A percentile compares a stretch with the other conserved stretches of the same genome.
These are phyloP conservation scores for Pyrocoelia pectoralis DNA, from an alignment of 2,888 invertebrate species.

Conservation along the genomic window DNA sequence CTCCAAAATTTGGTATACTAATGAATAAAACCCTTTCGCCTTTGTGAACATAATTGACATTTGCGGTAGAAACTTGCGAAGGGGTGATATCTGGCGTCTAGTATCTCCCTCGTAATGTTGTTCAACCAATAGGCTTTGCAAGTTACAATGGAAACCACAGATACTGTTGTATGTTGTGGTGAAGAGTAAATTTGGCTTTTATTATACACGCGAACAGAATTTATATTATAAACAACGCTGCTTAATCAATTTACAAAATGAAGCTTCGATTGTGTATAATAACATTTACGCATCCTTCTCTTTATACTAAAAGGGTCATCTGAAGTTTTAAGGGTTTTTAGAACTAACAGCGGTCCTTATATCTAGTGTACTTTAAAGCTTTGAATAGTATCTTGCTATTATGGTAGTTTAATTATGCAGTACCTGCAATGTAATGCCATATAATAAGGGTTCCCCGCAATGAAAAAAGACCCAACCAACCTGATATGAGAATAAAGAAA, in stretches of 20 bases:
- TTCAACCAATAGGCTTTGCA: slow-evolving; percentile 55
- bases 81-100: slow-evolving; percentile 34
- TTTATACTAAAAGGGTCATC: too few species aligned
- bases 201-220: slow-evolving; percentile 31
- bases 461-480: too few species aligned
- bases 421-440: too few species aligned
- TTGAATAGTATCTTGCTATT: too few species aligned
- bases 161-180: slow-evolving; percentile 53
- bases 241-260: neutral
- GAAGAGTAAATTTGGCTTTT: slow-evolving; percentile 44
- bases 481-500: too few species aligned
- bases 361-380: too few species aligned
- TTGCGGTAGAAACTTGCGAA: slow-evolving; percentile 12
- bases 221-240: neutral
- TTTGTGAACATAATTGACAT: slow-evolving; percentile 28
- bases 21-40: slow-evolving; percentile 6
- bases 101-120: slow-evolving; percentile 50
- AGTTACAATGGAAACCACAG: slow-evolving; percentile 57
- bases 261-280: too few species aligned
- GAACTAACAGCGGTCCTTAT: too few species aligned
- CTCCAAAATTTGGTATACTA: slow-evolving; percentile 5
- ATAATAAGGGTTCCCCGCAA: too few species aligned
- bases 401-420: too few species aligned
- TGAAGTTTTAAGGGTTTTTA: too few species aligned
- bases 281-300: too few species aligned